Base-by-base conservation (phyloP, 2,888 invertebrate species). In the Temnothorax rugatulus region DNA sequence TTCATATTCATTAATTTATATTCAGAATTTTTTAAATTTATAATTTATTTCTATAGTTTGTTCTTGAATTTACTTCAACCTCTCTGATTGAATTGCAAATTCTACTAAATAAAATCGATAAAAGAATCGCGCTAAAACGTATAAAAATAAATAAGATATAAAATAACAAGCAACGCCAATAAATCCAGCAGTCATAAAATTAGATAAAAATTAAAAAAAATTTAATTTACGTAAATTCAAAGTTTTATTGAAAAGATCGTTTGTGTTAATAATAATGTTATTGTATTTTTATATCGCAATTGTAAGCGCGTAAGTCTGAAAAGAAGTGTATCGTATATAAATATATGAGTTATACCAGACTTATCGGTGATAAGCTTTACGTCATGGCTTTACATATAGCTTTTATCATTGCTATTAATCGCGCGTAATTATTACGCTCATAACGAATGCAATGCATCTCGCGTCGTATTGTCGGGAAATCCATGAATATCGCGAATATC, bases 361-460 rank as follows among this genome's bases (percentile, higher is more conserved):
- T 74, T 86, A 84, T 77, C 68, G 73, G 52, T 15, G 13, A 63
- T 52, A 38, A 52, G 71, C 69, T 66, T 64, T 82, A 81, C 84
- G 82, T 86, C 86, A 86, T 52, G 41, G 21, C 25, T 44, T 66
- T 69, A 71, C 21, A 38, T 52, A 38, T 15, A 85, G 66, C 82
- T 81, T 88, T 83, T 87, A 85, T 87, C 83, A 61, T 57, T 57
- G 71, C n/a, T 52, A 77, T 88, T 88, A 88, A 81, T 83, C 77
- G 69, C 82, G 82, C 79, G 82, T 82, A 87, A 85, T 88, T 82
- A 85, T 83, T 57, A 66, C 25, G 41, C 44, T 75, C 57, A 34
- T 64, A 83, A 76, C 38, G 84, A 74, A 71, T 47, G 71, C 50
- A 74, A 61, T 74, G 81, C 25, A 41, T 57, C 29, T 68, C 64